These are phyloP conservation scores for Huso huso DNA, from an alignment of 2,797 vertebrate genomes.

Conservation along the genomic window DNA sequence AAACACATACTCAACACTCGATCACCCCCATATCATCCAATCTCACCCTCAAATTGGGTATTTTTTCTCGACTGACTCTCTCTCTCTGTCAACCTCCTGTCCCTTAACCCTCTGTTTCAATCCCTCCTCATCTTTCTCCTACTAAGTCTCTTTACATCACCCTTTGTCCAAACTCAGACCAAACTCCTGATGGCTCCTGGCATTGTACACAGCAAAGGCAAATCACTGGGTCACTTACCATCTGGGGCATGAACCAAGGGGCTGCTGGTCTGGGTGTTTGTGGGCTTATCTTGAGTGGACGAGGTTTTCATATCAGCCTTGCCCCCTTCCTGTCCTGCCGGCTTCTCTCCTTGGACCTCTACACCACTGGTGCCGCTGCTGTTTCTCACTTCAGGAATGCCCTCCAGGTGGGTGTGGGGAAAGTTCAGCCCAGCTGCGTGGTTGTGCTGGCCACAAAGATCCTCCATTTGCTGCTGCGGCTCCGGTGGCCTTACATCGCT, in stretches of 20 bases:
- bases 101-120: neutral
- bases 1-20: no score
- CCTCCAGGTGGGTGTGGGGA: constrained; percentile 52
- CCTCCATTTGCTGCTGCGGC: neutral
- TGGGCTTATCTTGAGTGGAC: no score
- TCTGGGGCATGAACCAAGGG: constrained; percentile 29
- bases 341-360: neutral
- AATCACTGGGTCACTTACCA: constrained; percentile 50
- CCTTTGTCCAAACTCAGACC: no score
- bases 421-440: constrained; percentile 34
- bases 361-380: neutral
- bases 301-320: neutral
- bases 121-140: constrained; percentile 18
- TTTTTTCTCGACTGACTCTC: neutral
- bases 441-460: neutral
- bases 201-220: no score
- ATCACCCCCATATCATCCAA: no score
- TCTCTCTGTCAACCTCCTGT: neutral
- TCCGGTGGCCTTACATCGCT: neutral
- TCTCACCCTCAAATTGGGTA: no score
- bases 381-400: constrained; percentile 44
- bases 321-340: constrained; percentile 21
- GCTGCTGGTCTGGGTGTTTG: neutral
- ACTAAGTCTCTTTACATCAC: neutral
- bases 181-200: no score